Percentiles rank a stretch among this genome's conserved stretches.
Evolutionary conservation across 2,113 vertebrate genomes (phyloP).

Genomic region (Poecile atricapillus): DNA sequence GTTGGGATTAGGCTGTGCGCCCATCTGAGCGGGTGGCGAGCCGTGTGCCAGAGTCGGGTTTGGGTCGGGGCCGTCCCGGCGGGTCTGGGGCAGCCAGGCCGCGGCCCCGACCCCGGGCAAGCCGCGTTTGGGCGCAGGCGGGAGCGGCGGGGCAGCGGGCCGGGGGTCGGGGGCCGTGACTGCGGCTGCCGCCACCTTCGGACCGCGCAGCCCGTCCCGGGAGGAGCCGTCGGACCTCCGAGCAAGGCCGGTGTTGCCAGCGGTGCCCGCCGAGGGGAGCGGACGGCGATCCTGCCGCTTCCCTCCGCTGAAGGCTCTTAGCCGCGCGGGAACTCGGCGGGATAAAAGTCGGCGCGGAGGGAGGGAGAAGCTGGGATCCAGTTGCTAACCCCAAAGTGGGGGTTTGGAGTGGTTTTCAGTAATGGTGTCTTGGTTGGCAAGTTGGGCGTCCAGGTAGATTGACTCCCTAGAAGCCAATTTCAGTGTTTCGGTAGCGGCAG

Average conservation of each 20-base stretch:
- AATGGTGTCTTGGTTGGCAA: neutral
- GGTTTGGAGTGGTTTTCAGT: neutral
- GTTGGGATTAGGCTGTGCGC: neutral
- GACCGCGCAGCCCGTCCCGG: neutral
- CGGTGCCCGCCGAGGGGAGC: neutral
- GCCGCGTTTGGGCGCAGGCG: neutral
- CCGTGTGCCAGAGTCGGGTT: too few species aligned
- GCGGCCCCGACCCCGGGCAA: neutral
- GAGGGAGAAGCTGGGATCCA: too few species aligned
- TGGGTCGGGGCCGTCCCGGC: neutral
- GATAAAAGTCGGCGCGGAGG: too few species aligned
- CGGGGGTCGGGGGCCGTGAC: too few species aligned
- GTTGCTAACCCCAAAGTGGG: fast-evolving
- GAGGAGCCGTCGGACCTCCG: neutral
- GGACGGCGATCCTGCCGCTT: fast-evolving
- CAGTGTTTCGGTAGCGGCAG: neutral
- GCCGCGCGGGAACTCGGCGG: fast-evolving
- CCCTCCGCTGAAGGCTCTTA: neutral
- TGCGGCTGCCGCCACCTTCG: neutral
- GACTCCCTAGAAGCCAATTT: fast-evolving
- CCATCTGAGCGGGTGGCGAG: neutral
- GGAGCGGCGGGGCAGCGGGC: neutral
- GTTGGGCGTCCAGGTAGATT: too few species aligned
- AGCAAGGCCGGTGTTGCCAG: fast-evolving
- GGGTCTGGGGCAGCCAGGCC: neutral